Percentiles rank a stretch among this genome's conserved stretches.
Evolutionary conservation across 1,140 invertebrate species (phyloP).

Genomic region (Drosophila carrolli): DNA sequence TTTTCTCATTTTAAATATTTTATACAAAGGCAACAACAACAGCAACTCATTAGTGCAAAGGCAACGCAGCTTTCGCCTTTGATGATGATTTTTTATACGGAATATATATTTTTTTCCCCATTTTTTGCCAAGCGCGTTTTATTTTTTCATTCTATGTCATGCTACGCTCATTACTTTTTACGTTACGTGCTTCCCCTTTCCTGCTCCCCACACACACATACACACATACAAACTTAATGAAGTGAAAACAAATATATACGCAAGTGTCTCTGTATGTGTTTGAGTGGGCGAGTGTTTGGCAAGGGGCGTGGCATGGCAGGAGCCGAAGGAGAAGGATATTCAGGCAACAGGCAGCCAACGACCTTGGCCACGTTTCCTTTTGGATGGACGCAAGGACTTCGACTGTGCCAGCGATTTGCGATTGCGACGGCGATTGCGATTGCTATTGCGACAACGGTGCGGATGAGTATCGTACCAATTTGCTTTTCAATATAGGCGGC

Average conservation of each 20-base stretch:
- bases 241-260: slow-evolving; percentile 75
- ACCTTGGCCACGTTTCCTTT: slow-evolving; percentile 70
- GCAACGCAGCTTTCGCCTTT: slow-evolving; percentile 66
- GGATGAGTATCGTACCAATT: slow-evolving; percentile 87
- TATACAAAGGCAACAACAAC: slow-evolving; percentile 57
- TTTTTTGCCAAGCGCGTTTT: slow-evolving; percentile 18
- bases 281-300: slow-evolving; percentile 30
- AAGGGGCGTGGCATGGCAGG: slow-evolving; percentile 23
- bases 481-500: slow-evolving; percentile 96
- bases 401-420: slow-evolving; percentile 5
- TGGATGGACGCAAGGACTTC: slow-evolving; percentile 44
- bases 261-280: slow-evolving; percentile 29
- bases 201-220: slow-evolving; percentile 22
- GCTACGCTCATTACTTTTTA: slow-evolving; percentile 80
- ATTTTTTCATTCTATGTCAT: slow-evolving; percentile 63
- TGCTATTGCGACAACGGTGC: not conserved
- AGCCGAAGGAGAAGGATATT: slow-evolving; percentile 19
- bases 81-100: slow-evolving; percentile 69
- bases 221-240: slow-evolving; percentile 64
- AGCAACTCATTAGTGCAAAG: slow-evolving; percentile 77
- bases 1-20: slow-evolving; percentile 81
- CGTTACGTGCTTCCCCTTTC: slow-evolving; percentile 38
- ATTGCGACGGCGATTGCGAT: not conserved
- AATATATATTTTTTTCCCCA: slow-evolving; percentile 27
- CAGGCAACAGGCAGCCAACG: slow-evolving; percentile 72